phyloP scores from a whole-genome alignment of 2,888 invertebrate species.

The Chrysolina oricalcia region DNA sequence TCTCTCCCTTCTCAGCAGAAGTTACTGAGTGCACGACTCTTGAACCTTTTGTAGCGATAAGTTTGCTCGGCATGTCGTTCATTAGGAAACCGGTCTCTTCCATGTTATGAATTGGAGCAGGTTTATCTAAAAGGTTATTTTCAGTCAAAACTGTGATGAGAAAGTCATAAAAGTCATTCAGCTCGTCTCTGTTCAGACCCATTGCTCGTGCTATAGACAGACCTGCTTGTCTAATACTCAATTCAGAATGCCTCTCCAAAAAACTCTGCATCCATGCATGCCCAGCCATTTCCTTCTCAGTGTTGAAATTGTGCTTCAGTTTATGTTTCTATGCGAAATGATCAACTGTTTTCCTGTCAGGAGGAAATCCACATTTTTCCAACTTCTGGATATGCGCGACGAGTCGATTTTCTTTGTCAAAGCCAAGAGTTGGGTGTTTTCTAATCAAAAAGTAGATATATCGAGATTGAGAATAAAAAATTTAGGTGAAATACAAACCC shows the following conservation, averaged over 20 bases:
- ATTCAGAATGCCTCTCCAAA: constrained; percentile 34
- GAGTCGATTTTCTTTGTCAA: no score
- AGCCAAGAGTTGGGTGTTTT: no score
- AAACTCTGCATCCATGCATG: constrained; percentile 2
- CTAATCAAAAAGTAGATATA: no score
- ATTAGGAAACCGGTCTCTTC: constrained; percentile 55
- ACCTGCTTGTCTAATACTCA: constrained; percentile 35
- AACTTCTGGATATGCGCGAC: no score
- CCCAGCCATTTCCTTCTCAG: constrained; percentile 20
- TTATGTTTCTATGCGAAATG: no score
- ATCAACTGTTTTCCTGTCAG: no score
- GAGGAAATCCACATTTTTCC: no score
- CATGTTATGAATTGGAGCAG: constrained; percentile 53
- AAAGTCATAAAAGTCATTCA: no score
- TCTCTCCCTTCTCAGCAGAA: not conserved
- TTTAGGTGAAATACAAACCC: no score
- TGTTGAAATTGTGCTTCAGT: constrained; percentile 26
- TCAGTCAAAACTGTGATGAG: constrained; percentile 39
- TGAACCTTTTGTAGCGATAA: constrained; percentile 50
- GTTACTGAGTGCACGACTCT: constrained; percentile 21
- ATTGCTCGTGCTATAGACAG: constrained; percentile 26
- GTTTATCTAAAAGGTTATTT: constrained; percentile 57
- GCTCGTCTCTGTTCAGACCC: constrained; percentile 34
- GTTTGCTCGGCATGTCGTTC: constrained; percentile 51
- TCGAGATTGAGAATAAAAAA: no score